Percentiles rank a stretch among this genome's conserved stretches.
Conservation (phyloP, 2,113 vertebrate species). For the Smithornis capensis region DNA sequence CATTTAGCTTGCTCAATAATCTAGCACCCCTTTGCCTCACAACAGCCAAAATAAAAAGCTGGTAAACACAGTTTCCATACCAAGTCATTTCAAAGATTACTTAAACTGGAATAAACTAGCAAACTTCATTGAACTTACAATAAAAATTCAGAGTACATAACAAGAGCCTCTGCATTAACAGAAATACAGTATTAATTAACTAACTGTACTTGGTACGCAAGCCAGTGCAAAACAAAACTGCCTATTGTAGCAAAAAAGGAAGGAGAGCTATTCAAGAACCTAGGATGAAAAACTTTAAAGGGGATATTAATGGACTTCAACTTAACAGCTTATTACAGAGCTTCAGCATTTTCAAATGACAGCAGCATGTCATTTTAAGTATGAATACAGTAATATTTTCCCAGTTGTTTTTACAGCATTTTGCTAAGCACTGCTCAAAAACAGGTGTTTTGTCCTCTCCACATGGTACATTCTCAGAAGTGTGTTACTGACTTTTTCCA, state of each 20-base stretch:
- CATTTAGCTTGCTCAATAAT: not conserved
- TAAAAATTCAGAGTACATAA: not conserved
- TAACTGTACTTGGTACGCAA: not conserved
- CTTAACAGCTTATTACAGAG: not conserved
- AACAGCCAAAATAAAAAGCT: not conserved
- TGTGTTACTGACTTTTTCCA: not conserved
- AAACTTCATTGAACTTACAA: not conserved
- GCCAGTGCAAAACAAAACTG: not conserved
- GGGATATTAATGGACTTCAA: not conserved
- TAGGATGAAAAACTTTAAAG: not conserved
- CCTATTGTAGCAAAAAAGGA: not conserved
- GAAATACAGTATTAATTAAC: constrained; percentile 37
- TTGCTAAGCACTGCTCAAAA: not conserved
- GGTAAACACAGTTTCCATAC: not conserved
- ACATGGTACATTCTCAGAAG: not conserved
- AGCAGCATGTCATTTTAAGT: not conserved
- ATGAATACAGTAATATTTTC: not conserved
- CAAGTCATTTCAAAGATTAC: not conserved
- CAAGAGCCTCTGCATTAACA: not conserved
- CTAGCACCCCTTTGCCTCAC: not conserved
- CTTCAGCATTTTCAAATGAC: not conserved
- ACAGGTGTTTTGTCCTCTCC: not conserved
- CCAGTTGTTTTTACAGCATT: not conserved
- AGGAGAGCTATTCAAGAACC: not conserved
- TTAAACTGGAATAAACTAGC: not conserved